Evolutionary conservation across 2,113 vertebrate genomes (phyloP), one percentile per base, ranked within the genome.

Genomic region (Oophaga pumilio): DNA sequence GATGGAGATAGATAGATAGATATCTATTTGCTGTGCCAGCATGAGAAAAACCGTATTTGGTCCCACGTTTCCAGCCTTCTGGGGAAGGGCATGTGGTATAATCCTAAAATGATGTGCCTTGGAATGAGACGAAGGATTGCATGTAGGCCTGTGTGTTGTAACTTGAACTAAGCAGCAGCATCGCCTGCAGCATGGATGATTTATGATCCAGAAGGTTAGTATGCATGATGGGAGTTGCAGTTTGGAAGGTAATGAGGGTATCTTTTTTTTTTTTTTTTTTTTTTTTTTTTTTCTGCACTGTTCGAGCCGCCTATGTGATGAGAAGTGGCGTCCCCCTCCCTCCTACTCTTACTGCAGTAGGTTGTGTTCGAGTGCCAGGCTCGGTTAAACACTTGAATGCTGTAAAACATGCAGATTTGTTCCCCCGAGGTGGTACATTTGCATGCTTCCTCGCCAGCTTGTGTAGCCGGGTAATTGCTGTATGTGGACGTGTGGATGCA

Each of bases 391-490:
- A 82, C 69, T 76, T 85, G 26, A 85, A 56, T 43, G 24, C 52
- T 59, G 60, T 85, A 56, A 57, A 85, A 71, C 83, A 85, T 85
- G 83, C 71, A 85, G 53, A 56, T 85, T 12, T 85, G 24, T 73
- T 60, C 69, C 68, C 33, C 68, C 49, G 20, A 73, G 53, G 68
- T 50, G 43, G 43, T 82, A 68, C 80, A 82, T 82, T 82, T 66
- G 52, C 60, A 82, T 82, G 62, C 52, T 43, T 68, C 28, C 69
- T 83, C 12, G 62, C 82, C 50, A 59, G 83, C 28, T 68, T 66
- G 28, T 52, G 33, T 69, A 68, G 68, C 83, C 7, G 57, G 12
- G 52, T 85, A 85, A 85, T 85, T 76, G 69, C n/a, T 43, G 26
- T 59, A 76, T 59, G 26, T 85, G 60, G 57, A 74, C 69, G 17